Evolutionary conservation across 1,140 invertebrate genomes (phyloP), one percentile per base, ranked within the genome.

Genomic region (Hyphantria cunea): DNA sequence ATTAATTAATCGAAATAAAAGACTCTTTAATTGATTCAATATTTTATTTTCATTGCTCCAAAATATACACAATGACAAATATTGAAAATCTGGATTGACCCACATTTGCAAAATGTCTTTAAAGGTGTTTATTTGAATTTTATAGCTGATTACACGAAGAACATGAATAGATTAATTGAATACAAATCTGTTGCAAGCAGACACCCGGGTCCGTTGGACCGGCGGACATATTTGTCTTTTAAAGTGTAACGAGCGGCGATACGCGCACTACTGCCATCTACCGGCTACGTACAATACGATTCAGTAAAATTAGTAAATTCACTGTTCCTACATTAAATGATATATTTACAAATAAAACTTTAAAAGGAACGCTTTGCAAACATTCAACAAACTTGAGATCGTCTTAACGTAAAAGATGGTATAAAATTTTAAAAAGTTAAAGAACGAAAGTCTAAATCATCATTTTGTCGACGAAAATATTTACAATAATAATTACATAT

Each of bases 291-390:
- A 80, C 80, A 70, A 74, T 77, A 83, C 54, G 64, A 73, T 79
- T 61, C 75, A 74, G 73, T 80, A 86, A 70, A 84, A 86, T 83
- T 82, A 89, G 75, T 86, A 84, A 86, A 90, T 85, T 86, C 85
- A 88, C 78, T 83, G 86, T 86, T 75, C 83, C 84, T 90, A 90
- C 79, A 80, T 80, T 85, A 83, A 82, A 88, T 74, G 71, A 85
- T 81, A 90, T 90, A 90, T 89, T 86, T 90, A 90, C 87, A 90
- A 87, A 90, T 90, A 90, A 90, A 90, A 87, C 84, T 89, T 90
- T 90, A 87, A 89, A 89, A 90, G 86, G 87, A 90, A 90, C 87
- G 87, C 87, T 90, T 90, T 87, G 87, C 83, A 90, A 90, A 90
- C 86, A 90, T 90, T 87, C 86, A 90, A 87, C 86, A 90, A 89